These are phyloP conservation scores for Ormyrus rosae DNA, from an alignment of 2,888 invertebrate species.

Conservation along the genomic window DNA sequence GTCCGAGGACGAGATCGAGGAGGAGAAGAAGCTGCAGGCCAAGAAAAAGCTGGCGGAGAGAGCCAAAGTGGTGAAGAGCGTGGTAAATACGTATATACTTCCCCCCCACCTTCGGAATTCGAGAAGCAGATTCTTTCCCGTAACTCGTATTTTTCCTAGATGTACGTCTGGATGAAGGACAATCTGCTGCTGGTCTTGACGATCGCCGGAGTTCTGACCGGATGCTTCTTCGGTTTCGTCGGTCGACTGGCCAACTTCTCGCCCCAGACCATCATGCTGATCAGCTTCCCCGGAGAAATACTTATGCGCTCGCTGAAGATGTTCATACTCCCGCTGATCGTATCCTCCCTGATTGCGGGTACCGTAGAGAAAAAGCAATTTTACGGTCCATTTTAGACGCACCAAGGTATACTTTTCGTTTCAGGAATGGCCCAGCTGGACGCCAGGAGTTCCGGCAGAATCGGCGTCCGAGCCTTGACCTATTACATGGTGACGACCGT, in stretches of 20 bases:
- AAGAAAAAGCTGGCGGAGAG: not conserved
- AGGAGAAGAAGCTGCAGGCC: constrained; percentile 9
- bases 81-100: constrained; percentile 17
- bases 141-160: not conserved
- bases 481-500: constrained; percentile 83
- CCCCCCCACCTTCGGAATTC: too few relatives aligned
- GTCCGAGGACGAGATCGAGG: constrained; percentile 12
- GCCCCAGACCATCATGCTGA: constrained; percentile 77
- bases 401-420: constrained; percentile 37
- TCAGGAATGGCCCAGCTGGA: constrained; percentile 81
- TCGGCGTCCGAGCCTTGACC: constrained; percentile 80
- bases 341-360: constrained; percentile 82
- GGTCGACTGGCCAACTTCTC: constrained; percentile 76
- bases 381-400: too few relatives aligned
- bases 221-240: constrained; percentile 79
- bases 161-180: constrained; percentile 75
- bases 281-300: constrained; percentile 80
- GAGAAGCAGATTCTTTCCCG: too few relatives aligned
- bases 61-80: not conserved
- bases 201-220: constrained; percentile 78
- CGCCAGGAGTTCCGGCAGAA: constrained; percentile 80
- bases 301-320: constrained; percentile 83
- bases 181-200: constrained; percentile 81
- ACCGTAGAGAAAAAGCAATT: constrained; percentile 10
- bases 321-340: constrained; percentile 83